Percentiles rank a stretch among this genome's conserved stretches.
Conservation (phyloP, 2,888 invertebrate species). For the Meandrusa payeni region DNA sequence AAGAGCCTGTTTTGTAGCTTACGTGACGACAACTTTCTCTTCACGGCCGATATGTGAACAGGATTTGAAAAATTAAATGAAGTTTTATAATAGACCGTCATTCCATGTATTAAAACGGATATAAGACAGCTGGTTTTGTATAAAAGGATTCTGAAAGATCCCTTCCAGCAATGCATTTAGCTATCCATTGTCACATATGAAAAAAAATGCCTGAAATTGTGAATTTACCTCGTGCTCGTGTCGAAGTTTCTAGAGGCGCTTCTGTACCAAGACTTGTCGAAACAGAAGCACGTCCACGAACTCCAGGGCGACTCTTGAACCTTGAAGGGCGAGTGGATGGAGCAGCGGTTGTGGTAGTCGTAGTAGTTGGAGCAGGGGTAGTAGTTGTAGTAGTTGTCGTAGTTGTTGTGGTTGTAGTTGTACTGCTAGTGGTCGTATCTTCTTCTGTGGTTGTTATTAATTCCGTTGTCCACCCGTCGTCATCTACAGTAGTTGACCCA, state of each 20-base stretch:
- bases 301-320: slow-evolving; percentile 65
- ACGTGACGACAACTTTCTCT: slow-evolving; percentile 27
- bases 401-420: slow-evolving; percentile 75
- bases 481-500: slow-evolving; percentile 58
- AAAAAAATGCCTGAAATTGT: not conserved
- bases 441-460: slow-evolving; percentile 69
- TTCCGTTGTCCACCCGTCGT: slow-evolving; percentile 68
- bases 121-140: too few relatives aligned
- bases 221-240: slow-evolving; percentile 71
- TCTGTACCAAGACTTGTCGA: slow-evolving; percentile 70
- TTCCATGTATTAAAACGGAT: too few relatives aligned
- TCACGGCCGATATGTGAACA: slow-evolving; percentile 19
- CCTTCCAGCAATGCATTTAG: too few relatives aligned
- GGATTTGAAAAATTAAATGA: slow-evolving; percentile 22
- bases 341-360: slow-evolving; percentile 65
- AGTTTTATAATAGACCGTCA: not conserved
- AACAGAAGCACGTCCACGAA: slow-evolving; percentile 61
- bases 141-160: too few relatives aligned
- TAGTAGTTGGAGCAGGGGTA: slow-evolving; percentile 71
- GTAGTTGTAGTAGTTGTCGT: slow-evolving; percentile 81
- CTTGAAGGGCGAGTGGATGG: slow-evolving; percentile 68
- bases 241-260: slow-evolving; percentile 65
- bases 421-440: slow-evolving; percentile 74
- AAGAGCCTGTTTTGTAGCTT: slow-evolving; percentile 25
- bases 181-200: slow-evolving; percentile 5